Evolutionary conservation across 35 echinoderm and acorn worm species (phyloP).

Genomic region (Apostichopus californicus): DNA sequence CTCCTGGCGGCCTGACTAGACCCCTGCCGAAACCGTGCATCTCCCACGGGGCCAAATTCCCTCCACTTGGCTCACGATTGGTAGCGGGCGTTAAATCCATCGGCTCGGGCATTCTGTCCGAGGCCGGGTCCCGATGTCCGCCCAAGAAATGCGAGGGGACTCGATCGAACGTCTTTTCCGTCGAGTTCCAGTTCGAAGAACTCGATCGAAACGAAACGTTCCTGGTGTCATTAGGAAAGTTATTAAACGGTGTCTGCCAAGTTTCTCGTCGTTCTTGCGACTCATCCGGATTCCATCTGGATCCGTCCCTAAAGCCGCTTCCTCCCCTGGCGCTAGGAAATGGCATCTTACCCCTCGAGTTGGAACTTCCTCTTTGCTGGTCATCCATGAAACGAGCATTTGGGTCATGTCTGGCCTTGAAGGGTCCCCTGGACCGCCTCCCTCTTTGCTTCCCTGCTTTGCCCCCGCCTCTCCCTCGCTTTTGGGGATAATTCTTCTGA

Average conservation of each 20-base stretch:
- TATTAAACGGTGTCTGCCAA: background rate
- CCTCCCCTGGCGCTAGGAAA: background rate
- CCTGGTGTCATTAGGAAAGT: background rate
- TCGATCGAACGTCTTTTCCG: too few species aligned
- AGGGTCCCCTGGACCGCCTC: background rate
- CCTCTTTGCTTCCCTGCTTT: background rate
- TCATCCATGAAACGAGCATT: background rate
- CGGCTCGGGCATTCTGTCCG: background rate
- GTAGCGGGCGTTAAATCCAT: background rate
- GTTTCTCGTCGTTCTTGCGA: background rate
- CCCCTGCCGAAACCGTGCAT: slow-evolving; percentile 24
- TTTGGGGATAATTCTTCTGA: background rate
- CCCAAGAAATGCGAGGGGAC: too few species aligned
- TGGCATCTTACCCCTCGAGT: background rate
- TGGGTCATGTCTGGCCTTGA: too few species aligned
- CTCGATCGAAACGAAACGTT: background rate
- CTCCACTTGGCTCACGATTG: background rate
- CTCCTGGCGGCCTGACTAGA: background rate
- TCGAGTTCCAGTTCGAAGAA: too few species aligned
- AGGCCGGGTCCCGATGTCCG: background rate
- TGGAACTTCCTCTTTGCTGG: background rate
- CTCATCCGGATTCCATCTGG: background rate
- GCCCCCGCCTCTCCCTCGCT: background rate
- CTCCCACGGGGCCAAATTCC: background rate
- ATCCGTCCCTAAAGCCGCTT: slow-evolving; percentile 35